These are phyloP conservation scores for Leucophora obtusa DNA, from an alignment of 2,888 invertebrate species.

Conservation along the genomic window DNA sequence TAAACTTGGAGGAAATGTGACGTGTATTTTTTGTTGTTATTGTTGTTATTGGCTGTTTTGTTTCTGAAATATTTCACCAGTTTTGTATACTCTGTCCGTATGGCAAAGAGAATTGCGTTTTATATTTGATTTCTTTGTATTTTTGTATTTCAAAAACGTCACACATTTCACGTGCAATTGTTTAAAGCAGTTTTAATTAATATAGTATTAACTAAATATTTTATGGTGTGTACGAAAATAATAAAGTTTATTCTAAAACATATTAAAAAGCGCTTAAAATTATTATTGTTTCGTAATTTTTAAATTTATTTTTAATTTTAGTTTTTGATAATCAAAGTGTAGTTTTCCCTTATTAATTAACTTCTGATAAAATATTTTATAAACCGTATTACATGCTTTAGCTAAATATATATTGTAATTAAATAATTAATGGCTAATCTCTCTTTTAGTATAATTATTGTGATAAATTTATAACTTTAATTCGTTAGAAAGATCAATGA, in stretches of 20 bases:
- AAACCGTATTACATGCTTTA: neutral
- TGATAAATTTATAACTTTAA: neutral
- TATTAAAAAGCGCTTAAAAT: neutral
- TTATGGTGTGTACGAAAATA: neutral
- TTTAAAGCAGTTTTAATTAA: neutral
- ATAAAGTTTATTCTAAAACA: neutral
- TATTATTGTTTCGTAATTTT: neutral
- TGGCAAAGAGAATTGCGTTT: constrained; percentile 35
- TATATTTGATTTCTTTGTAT: constrained; percentile 13
- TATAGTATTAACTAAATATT: neutral
- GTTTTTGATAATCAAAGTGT: neutral
- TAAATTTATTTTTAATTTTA: neutral
- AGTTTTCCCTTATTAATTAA: neutral
- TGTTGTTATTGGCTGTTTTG: constrained; percentile 38
- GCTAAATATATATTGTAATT: neutral
- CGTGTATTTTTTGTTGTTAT: constrained; percentile 38
- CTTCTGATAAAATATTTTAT: neutral
- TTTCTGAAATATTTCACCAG: constrained; percentile 12
- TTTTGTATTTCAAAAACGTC: neutral
- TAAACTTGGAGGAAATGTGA: constrained; percentile 38
- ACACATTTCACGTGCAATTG: constrained; percentile 30
- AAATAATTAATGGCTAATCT: neutral
- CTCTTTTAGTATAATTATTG: no score
- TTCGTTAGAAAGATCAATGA: constrained; percentile 28
- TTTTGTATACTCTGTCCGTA: neutral